Percentiles rank a stretch among this genome's conserved stretches.
Evolutionary conservation across 2,888 invertebrate species (phyloP).

Genomic region (Thyatira batis): DNA sequence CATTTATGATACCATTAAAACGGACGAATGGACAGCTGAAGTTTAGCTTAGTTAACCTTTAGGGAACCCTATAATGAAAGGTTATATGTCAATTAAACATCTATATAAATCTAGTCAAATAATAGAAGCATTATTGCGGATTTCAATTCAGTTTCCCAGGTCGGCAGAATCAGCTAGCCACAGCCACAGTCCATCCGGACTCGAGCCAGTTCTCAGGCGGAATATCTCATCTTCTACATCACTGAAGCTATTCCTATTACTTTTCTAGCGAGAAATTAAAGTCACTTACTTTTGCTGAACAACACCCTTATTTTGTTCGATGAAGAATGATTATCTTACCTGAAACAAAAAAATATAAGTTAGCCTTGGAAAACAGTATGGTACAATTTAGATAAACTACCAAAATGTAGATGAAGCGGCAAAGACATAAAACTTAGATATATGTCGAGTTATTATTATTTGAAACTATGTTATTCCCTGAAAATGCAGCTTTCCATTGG

Average conservation of each 20-base stretch:
- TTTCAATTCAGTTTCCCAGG: not conserved
- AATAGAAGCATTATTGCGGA: not conserved
- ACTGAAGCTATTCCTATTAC: not conserved
- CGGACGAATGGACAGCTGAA: no score
- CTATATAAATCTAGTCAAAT: not conserved
- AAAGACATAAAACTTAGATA: no score
- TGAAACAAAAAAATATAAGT: conserved; percentile 3
- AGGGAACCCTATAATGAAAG: no score
- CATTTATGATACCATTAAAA: no score
- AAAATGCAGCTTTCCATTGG: no score
- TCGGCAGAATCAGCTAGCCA: not conserved
- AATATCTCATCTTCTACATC: not conserved
- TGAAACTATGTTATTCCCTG: no score
- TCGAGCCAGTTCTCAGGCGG: not conserved
- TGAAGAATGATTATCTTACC: not conserved
- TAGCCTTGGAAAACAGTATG: no score
- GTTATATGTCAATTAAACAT: not conserved
- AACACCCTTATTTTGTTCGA: not conserved
- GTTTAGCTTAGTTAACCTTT: not conserved
- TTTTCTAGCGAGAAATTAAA: not conserved
- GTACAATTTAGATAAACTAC: no score
- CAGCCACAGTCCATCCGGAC: not conserved
- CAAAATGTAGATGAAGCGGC: no score
- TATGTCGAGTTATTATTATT: no score
- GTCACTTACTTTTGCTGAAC: not conserved